These are phyloP conservation scores for Daboia siamensis DNA, from an alignment of 2,113 vertebrate species.

Conservation along the genomic window DNA sequence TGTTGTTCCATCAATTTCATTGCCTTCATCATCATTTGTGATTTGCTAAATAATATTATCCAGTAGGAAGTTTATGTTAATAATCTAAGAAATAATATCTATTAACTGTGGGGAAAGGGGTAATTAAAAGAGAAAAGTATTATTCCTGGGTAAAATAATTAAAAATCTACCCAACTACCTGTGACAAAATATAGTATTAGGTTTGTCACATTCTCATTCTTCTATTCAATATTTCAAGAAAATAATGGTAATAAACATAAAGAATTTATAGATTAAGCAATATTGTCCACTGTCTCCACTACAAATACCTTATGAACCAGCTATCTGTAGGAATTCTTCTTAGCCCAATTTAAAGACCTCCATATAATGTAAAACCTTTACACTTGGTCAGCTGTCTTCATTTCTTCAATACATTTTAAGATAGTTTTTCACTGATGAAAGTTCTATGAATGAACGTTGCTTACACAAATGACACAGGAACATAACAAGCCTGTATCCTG, in stretches of 20 bases:
- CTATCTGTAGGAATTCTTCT: background rate
- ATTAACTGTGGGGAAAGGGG: slow-evolving; percentile 12
- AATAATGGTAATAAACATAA: slow-evolving; percentile 15
- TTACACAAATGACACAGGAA: background rate
- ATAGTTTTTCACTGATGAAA: background rate
- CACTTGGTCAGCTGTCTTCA: background rate
- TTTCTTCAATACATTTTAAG: background rate
- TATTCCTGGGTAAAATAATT: background rate
- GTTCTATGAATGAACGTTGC: background rate
- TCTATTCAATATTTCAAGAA: slow-evolving; percentile 1
- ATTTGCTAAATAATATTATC: slow-evolving; percentile 13
- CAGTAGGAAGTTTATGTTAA: slow-evolving; percentile 30
- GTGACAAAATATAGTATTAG: background rate
- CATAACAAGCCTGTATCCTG: background rate
- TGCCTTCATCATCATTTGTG: slow-evolving; percentile 9
- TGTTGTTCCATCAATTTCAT: background rate
- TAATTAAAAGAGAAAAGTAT: background rate
- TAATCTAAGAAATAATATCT: slow-evolving; percentile 35
- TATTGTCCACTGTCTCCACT: background rate
- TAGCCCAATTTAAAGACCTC: background rate
- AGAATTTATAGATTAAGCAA: no score
- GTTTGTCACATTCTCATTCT: background rate
- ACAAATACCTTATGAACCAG: background rate
- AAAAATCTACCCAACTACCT: slow-evolving; percentile 5
- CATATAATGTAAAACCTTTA: background rate